A percentile compares a stretch with the other conserved stretches of the same genome.
phyloP scores from a whole-genome alignment of 2,797 vertebrate species.

The Echiichthys vipera region DNA sequence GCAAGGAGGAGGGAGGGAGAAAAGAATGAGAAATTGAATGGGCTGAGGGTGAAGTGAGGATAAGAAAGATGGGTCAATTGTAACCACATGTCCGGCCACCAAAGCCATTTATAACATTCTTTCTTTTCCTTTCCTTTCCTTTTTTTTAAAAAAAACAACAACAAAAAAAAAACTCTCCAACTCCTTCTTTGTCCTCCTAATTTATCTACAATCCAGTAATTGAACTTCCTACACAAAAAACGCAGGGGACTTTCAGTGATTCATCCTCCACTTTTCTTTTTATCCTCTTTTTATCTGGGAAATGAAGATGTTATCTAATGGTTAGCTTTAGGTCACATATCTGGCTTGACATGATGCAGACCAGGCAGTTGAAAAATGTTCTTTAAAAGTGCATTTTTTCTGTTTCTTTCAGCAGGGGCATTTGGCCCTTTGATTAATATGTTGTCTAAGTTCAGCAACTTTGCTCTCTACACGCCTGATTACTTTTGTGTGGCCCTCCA shows the following conservation, averaged over 20 bases:
- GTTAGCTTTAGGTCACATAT: slow-evolving; percentile 63
- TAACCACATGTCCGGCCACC: slow-evolving; percentile 52
- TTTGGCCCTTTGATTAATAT: slow-evolving; percentile 65
- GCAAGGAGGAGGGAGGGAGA: neutral
- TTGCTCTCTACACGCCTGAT: slow-evolving; percentile 47
- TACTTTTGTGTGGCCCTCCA: slow-evolving; percentile 50
- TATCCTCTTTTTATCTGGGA: slow-evolving; percentile 49
- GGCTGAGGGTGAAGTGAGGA: slow-evolving; percentile 35
- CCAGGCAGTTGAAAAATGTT: slow-evolving; percentile 64
- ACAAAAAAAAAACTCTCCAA: slow-evolving; percentile 16
- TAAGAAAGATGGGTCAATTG: slow-evolving; percentile 51
- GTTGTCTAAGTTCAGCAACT: slow-evolving; percentile 60
- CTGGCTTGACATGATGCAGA: slow-evolving; percentile 50
- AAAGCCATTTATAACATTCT: slow-evolving; percentile 52
- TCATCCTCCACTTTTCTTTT: slow-evolving; percentile 41
- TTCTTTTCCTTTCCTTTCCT: slow-evolving; percentile 26
- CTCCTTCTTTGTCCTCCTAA: slow-evolving; percentile 42
- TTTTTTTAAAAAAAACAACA: no score
- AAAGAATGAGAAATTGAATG: slow-evolving; percentile 39
- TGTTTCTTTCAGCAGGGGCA: slow-evolving; percentile 39
- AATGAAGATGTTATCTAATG: slow-evolving; percentile 77
- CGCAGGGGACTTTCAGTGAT: slow-evolving; percentile 35
- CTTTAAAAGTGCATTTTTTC: slow-evolving; percentile 51
- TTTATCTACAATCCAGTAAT: slow-evolving; percentile 73
- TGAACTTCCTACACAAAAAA: slow-evolving; percentile 63